These are phyloP conservation scores for Standfussiana lucernea DNA, from an alignment of 2,888 invertebrate species.

Conservation along the genomic window DNA sequence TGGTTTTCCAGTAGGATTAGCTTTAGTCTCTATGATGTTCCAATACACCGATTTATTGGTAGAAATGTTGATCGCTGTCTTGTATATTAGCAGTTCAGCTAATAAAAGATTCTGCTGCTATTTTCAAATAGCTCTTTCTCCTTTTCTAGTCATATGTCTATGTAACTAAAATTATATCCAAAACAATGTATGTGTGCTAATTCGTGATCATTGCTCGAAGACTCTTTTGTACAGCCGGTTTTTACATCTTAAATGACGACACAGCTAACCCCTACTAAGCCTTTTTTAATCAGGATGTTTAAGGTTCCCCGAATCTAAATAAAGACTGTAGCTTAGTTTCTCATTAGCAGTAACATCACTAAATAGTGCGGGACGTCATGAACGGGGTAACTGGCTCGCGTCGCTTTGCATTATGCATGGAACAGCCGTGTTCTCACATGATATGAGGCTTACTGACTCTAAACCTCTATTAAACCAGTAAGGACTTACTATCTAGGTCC, in stretches of 20 bases:
- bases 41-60: not conserved
- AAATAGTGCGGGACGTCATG: conserved; percentile 50
- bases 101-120: not conserved
- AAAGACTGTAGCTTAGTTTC: conserved; percentile 21
- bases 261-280: not conserved
- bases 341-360: conserved; percentile 50
- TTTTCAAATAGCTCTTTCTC: not conserved
- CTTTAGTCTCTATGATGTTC: not conserved
- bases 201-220: not conserved
- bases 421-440: conserved; percentile 71
- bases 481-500: conserved; percentile 30
- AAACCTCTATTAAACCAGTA: conserved; percentile 52
- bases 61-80: not conserved
- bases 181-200: not conserved
- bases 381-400: conserved; percentile 58
- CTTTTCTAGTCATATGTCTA: not conserved
- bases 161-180: not conserved
- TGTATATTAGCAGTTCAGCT: not conserved
- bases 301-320: conserved; percentile 10
- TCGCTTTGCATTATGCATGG: conserved; percentile 75
- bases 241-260: not conserved
- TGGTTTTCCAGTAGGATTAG: not conserved
- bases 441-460: conserved; percentile 70
- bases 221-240: not conserved
- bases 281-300: not conserved